Conservation (phyloP, 2,113 vertebrate genomes). For the Chrysochloris asiatica region DNA sequence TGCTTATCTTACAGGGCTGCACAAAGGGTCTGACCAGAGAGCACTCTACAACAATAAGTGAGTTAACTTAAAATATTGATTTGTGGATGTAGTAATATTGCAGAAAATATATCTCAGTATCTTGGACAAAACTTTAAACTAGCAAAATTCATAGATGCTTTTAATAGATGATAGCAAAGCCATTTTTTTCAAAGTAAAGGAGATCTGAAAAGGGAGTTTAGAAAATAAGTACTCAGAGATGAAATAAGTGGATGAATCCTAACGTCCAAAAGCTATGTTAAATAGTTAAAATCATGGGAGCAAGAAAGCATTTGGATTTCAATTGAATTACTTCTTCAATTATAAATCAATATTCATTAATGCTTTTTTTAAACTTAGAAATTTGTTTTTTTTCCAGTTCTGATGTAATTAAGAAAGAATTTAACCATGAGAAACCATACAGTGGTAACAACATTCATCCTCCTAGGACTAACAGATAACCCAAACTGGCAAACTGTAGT, state of each 20-base stretch:
- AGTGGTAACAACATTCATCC: constrained; percentile 12
- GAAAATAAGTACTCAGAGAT: neutral
- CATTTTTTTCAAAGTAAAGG: neutral
- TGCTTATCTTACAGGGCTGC: too few species aligned
- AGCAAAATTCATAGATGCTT: neutral
- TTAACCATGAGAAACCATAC: constrained; percentile 31
- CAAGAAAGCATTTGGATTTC: neutral
- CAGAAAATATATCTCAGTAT: neutral
- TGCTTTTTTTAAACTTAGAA: neutral
- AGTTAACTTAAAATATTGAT: neutral
- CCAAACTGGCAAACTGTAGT: neutral
- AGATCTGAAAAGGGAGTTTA: neutral
- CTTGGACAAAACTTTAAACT: neutral
- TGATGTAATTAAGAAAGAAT: neutral
- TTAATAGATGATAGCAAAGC: neutral
- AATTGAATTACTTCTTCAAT: neutral
- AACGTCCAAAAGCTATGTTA: neutral
- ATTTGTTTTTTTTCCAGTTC: neutral
- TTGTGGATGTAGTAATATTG: neutral
- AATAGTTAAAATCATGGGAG: neutral
- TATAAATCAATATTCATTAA: neutral
- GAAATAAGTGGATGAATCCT: neutral
- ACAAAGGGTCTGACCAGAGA: too few species aligned
- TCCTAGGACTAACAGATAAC: neutral
- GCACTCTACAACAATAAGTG: too few species aligned